A percentile compares a stretch with the other conserved stretches of the same genome.
phyloP scores from a whole-genome alignment of 2,888 invertebrate species.

The Lasioglossum lativentre region DNA sequence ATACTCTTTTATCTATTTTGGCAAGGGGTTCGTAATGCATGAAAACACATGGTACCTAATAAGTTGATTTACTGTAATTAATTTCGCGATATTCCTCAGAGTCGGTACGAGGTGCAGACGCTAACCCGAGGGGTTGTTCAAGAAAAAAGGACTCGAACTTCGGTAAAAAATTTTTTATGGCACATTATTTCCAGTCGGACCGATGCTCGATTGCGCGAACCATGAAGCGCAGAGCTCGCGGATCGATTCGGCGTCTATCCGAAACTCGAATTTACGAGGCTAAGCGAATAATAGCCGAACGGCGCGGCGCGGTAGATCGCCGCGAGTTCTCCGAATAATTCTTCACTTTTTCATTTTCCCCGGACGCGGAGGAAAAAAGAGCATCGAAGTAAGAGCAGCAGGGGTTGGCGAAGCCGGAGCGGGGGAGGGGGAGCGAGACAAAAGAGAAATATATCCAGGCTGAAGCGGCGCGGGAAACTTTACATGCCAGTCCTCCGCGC shows the following conservation, averaged over 20 bases:
- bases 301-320: conserved; percentile 24
- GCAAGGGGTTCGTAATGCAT: no score
- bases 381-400: background rate
- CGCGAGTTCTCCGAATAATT: conserved; percentile 39
- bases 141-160: background rate
- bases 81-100: background rate
- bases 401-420: background rate
- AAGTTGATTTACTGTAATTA: background rate
- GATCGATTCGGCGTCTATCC: conserved; percentile 17
- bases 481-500: conserved; percentile 39
- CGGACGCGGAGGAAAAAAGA: background rate
- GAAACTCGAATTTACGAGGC: conserved; percentile 33
- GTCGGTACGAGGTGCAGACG: no score
- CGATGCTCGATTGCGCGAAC: background rate
- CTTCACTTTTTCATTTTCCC: conserved; percentile 49
- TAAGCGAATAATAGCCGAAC: conserved; percentile 40
- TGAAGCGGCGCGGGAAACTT: conserved; percentile 36
- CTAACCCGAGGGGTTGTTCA: no score
- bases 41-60: no score
- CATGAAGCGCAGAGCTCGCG: background rate
- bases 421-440: conserved; percentile 16
- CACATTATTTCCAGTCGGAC: background rate
- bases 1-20: no score
- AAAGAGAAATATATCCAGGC: conserved; percentile 39
- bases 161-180: background rate